Base-by-base conservation (phyloP, 37 sponge, comb jelly and placozoan genomes). In the Cladorhizidae sp. region DNA sequence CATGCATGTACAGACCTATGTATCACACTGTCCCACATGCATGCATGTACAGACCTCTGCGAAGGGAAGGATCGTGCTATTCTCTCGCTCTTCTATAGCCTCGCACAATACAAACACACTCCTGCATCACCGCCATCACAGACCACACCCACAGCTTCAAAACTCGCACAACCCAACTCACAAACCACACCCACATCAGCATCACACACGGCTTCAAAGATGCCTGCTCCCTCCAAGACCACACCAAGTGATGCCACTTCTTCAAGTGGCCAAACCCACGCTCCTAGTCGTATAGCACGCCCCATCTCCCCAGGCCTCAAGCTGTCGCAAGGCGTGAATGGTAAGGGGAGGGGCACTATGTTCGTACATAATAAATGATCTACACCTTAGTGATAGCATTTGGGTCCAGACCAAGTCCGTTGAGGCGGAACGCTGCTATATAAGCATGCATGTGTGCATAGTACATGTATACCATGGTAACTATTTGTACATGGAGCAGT, bases 31-130 rank as follows among this genome's bases (percentile, higher is more conserved):
- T n/a, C n/a, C n/a, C n/a, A n/a, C n/a, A n/a, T 52, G 23, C 14
- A 5, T 21, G 23, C 29, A 2, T 29, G 17, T 49, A 7, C 80
- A 87, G 88, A 87, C 76, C 41, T 87, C 23, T 57, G 70, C 58
- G 88, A 87, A 22, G 88, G 88, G 11, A 87, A 81, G 70, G 81
- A 75, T 69, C 39, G 70, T 29, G 69, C 88, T 50, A 87, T 87
- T 9, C 58, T 82, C 40, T 76, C 76, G 0, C 49, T 87, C 17
- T 87, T 87, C 59, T 87, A 81, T 52, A 87, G 54, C 40, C 75
- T 87, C 18, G 81, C 88, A 5, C 88, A 87, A 49, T 76, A 64
- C 72, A 81, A 81, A 77, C 76, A 42, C n/a, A 39, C 70, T 17
- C 11, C 68, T 63, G 74, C 79, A 73, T 3, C 68, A 33, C 38